Evolutionary conservation across 1,140 invertebrate species (phyloP).

Genomic region (Zaprionus ornatus): DNA sequence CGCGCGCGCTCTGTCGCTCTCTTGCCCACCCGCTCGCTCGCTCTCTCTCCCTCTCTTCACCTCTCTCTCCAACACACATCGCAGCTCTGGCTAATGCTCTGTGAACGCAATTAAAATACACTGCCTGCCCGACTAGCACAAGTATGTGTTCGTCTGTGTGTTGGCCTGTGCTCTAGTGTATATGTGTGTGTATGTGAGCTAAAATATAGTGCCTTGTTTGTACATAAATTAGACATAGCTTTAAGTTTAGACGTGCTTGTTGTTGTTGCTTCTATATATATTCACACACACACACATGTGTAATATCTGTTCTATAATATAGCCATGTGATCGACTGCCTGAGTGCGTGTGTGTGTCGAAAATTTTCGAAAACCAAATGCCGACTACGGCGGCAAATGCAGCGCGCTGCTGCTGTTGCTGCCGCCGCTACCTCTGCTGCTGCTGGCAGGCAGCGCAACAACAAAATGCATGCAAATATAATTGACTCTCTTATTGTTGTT

Average conservation of each 20-base stretch:
- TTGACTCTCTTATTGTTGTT: slow-evolving; percentile 11
- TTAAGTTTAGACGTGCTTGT: slow-evolving; percentile 49
- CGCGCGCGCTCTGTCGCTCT: slow-evolving; percentile 11
- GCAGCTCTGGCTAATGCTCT: slow-evolving; percentile 39
- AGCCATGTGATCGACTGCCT: slow-evolving; percentile 40
- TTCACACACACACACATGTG: slow-evolving; percentile 10
- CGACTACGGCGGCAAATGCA: slow-evolving; percentile 38
- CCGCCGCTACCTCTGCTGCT: slow-evolving; percentile 2
- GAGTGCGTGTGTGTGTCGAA: slow-evolving; percentile 19
- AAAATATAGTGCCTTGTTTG: slow-evolving; percentile 78
- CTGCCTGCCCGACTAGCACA: slow-evolving; percentile 34
- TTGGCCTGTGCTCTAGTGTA: slow-evolving; percentile 24
- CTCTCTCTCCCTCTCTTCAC: not conserved
- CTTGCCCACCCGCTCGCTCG: slow-evolving; percentile 8
- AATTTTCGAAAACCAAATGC: slow-evolving; percentile 39
- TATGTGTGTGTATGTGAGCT: slow-evolving; percentile 52
- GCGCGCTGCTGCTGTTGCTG: slow-evolving; percentile 22
- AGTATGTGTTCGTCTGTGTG: slow-evolving; percentile 30
- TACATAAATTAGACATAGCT: slow-evolving; percentile 73
- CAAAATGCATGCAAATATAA: slow-evolving; percentile 40
- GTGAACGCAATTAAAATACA: slow-evolving; percentile 54
- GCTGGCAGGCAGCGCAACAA: slow-evolving; percentile 20
- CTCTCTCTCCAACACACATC: slow-evolving; percentile 7
- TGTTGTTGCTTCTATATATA: slow-evolving; percentile 40
- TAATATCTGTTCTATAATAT: slow-evolving; percentile 46